Conservation (phyloP, 2,888 invertebrate genomes). For the Pelosia muscerda region DNA sequence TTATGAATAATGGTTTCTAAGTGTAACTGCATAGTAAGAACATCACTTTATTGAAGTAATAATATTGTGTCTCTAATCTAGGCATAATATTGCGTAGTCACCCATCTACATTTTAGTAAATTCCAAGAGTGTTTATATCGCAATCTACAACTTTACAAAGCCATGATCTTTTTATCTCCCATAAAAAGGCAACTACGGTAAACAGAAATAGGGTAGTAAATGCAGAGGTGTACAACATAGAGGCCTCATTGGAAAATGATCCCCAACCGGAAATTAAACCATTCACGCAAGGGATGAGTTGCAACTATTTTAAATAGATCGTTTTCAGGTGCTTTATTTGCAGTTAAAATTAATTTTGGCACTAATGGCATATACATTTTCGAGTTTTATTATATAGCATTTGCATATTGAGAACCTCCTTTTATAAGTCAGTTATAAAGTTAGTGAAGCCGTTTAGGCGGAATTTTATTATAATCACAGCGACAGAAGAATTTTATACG, state of each 20-base stretch:
- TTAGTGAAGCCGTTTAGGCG: too few species aligned
- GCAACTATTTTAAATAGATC: conserved; percentile 39
- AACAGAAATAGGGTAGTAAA: conserved; percentile 17
- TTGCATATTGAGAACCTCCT: not conserved
- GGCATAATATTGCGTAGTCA: not conserved
- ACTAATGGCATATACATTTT: not conserved
- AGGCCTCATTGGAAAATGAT: conserved; percentile 58
- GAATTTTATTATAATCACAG: too few species aligned
- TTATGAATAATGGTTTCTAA: not conserved
- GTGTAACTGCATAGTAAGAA: not conserved
- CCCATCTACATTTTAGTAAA: not conserved
- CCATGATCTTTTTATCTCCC: not conserved
- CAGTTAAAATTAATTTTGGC: conserved; percentile 5
- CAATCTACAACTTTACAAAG: conserved; percentile 5
- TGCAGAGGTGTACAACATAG: conserved; percentile 30
- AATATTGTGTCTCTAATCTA: not conserved
- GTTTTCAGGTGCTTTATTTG: conserved; percentile 29
- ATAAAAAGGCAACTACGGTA: conserved; percentile 6
- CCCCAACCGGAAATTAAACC: conserved; percentile 65
- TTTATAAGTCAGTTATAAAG: too few species aligned
- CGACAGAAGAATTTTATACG: too few species aligned
- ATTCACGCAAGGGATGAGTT: conserved; percentile 56
- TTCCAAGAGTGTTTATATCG: not conserved
- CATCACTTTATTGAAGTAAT: not conserved
- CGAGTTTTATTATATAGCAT: not conserved